Evolutionary conservation across 2,888 invertebrate genomes (phyloP), one percentile per base, ranked within the genome.

Genomic region (Eutolmus rufibarbis): DNA sequence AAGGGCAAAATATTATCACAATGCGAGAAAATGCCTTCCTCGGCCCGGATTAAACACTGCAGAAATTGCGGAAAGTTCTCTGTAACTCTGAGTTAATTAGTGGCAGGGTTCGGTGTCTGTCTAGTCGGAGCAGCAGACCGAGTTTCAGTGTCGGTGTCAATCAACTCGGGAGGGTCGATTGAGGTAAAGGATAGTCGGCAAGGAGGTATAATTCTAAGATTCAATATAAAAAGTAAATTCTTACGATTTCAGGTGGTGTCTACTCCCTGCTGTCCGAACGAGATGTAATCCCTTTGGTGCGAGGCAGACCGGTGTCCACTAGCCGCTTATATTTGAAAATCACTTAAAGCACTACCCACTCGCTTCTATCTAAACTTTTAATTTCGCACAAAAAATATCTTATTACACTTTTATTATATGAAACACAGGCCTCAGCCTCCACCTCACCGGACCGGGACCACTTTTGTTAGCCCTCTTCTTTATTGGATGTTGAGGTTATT

Each of bases 1-100:
- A 66, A 84, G 82, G 66, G 40, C 43, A n/a, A 84, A 84, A 79
- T 79, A 79, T 79, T 51, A 79, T 84, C 28, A 66, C 82, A 84
- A 84, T 66, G 66, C 28, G 40, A 84, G 66, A 40, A 46, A 84
- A 28, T 84, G 12, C 28, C 51, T 79, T 51, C n/a, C 51, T 56
- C 28, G 51, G 51, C 66, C 28, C 28, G 66, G 23, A 66, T 66
- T 66, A 28, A 66, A 23, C 79, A 31, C 51, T 51, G 79, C 51
- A 79, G 28, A 51, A 79, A 56, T 79, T 79, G n/a, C 31, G 37
- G 76, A 76, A 46, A 79, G 16, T n/a, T 31, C 31, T 51, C 31
- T 51, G 7, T 51, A 28, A 28, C 31, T 51, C 28, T 23, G 16
- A 79, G 79, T 51, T 79, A 79, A 79, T 79, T 79, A 79, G 46